phyloP scores from a whole-genome alignment of 2,113 vertebrate genomes.

The Ceratotherium simum region DNA sequence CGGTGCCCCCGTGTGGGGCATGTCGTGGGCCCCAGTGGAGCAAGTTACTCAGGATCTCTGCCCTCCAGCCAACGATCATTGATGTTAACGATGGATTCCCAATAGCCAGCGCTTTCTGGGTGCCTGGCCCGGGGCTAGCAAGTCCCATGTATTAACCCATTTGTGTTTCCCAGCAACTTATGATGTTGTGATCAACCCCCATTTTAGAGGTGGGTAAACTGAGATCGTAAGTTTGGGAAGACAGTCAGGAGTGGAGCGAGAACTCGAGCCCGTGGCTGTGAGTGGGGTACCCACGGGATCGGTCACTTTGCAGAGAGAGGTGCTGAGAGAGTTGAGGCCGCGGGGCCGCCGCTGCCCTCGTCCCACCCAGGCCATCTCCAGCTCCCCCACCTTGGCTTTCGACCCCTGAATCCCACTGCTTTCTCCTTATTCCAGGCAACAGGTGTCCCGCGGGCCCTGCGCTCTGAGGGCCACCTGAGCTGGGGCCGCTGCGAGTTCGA shows the following conservation, averaged over 20 bases:
- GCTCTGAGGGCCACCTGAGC: conserved; percentile 81
- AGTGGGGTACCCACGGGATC: neutral
- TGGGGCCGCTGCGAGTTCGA: conserved; percentile 72
- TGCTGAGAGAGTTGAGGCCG: rapidly evolving
- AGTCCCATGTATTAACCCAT: neutral
- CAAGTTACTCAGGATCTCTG: neutral
- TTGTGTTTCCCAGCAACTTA: neutral
- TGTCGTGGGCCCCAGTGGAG: neutral
- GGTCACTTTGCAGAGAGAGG: neutral
- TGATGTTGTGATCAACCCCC: neutral
- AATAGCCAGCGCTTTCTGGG: neutral
- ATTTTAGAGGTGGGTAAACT: neutral
- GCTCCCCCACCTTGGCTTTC: neutral
- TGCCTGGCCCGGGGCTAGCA: neutral
- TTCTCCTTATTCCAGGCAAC: conserved; percentile 75
- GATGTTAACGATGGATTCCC: neutral
- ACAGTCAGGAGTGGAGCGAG: neutral
- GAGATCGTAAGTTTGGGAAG: neutral
- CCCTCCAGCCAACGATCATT: neutral
- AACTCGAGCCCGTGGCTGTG: neutral
- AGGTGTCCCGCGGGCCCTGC: conserved; percentile 83
- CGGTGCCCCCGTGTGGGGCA: neutral
- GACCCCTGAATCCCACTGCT: neutral
- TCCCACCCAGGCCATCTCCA: rapidly evolving
- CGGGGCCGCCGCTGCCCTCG: neutral